phyloP scores from a whole-genome alignment of 2,113 vertebrate species.

The Panthera tigris region DNA sequence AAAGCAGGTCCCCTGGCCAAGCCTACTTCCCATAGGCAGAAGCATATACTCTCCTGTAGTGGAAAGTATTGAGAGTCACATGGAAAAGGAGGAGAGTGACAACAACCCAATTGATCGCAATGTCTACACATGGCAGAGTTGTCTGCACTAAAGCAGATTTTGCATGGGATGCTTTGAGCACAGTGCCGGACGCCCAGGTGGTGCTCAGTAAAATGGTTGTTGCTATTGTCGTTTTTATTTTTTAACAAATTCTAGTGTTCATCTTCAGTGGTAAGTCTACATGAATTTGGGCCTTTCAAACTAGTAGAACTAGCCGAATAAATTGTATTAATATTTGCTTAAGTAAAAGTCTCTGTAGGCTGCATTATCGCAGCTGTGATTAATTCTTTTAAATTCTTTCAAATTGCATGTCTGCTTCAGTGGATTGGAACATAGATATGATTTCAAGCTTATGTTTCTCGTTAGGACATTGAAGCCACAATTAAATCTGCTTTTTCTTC shows the following conservation, averaged over 20 bases:
- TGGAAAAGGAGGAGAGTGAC: background rate
- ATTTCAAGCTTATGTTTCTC: slow-evolving; percentile 74
- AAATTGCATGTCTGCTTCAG: slow-evolving; percentile 65
- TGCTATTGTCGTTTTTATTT: background rate
- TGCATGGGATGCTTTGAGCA: background rate
- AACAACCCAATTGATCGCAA: background rate
- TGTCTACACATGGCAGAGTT: background rate
- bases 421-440: slow-evolving; percentile 63
- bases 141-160: background rate
- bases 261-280: background rate
- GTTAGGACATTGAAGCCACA: slow-evolving; percentile 60
- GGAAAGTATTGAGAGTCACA: background rate
- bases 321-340: slow-evolving; percentile 60
- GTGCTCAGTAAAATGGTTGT: background rate
- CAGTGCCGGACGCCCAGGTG: background rate
- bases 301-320: slow-evolving; percentile 58
- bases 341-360: slow-evolving; percentile 59
- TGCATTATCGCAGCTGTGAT: slow-evolving; percentile 58
- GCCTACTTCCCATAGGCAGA: background rate
- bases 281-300: background rate
- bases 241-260: background rate
- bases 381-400: slow-evolving; percentile 69
- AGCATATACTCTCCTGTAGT: background rate
- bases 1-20: background rate
- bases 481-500: slow-evolving; percentile 25